Evolutionary conservation across 2,888 invertebrate genomes (phyloP), one percentile per base, ranked within the genome.

Genomic region (Melolontha melolontha): DNA sequence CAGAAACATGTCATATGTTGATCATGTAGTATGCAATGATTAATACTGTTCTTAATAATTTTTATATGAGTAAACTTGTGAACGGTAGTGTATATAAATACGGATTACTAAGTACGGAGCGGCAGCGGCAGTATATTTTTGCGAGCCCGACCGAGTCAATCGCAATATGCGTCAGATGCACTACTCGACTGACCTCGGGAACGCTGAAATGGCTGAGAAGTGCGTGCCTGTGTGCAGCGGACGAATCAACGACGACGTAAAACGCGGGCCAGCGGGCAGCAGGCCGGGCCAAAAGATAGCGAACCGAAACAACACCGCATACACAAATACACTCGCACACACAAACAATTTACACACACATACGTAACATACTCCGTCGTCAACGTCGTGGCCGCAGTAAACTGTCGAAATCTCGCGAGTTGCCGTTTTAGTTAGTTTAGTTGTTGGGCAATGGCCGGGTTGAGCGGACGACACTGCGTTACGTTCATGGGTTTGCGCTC

Each of bases 381-480:
- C 57, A 44, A 22, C 68, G 62, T 44, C 57, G 64, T 50, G 68
- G 57, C 64, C 47, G 50, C 65, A 65, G 57, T 40, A 51, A 44
- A 57, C 29, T 55, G 68, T 65, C 64, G 68, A 69, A 66, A 66
- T 64, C 68, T 69, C 68, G 59, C 65, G 65, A 55, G 65, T 51
- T 49, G 68, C 59, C 29, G 67, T 62, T 62, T 14, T 44, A 50
- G 64, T 52, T 34, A 39, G 41, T 40, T 64, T 64, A 69, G 68
- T 69, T 62, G 65, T 69, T 69, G 68, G 68, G 68, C 68, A 69
- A 69, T 69, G 68, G 68, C 68, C 66, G 68, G 49, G 62, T 47
- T 22, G 52, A 65, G 51, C 57, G 68, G 68, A 59, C 63, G 47
- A 52, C 27, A 42, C 27, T 12, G 52, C 42, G 44, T 52, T 52